These are phyloP conservation scores for Drosophila neotestacea DNA, from an alignment of 2,888 invertebrate species.

Conservation along the genomic window DNA sequence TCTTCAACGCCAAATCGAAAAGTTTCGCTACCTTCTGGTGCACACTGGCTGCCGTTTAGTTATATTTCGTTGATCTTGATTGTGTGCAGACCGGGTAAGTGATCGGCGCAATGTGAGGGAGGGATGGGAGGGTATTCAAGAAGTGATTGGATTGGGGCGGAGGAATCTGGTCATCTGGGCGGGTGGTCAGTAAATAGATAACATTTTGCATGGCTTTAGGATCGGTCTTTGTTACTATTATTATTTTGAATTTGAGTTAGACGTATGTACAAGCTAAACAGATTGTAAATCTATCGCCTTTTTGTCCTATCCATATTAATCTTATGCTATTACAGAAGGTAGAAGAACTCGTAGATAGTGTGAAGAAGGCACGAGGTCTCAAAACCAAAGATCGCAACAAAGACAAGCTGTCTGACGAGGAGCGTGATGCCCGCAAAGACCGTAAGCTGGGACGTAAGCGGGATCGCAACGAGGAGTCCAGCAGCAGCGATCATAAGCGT, in stretches of 20 bases:
- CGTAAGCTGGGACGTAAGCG: slow-evolving; percentile 92
- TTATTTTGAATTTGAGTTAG: slow-evolving; percentile 2
- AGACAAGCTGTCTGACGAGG: slow-evolving; percentile 90
- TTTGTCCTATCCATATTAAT: slow-evolving; percentile 41
- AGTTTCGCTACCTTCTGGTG: slow-evolving; percentile 26
- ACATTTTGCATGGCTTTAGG: slow-evolving; percentile 9
- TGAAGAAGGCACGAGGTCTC: slow-evolving; percentile 84
- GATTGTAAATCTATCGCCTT: slow-evolving; percentile 4
- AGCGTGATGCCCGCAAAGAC: slow-evolving; percentile 92
- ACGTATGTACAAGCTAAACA: slow-evolving; percentile 4
- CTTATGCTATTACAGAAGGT: slow-evolving; percentile 81
- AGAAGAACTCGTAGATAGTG: slow-evolving; percentile 82
- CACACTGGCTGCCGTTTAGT: slow-evolving; percentile 60
- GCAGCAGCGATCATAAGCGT: slow-evolving; percentile 90
- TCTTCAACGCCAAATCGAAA: slow-evolving; percentile 22
- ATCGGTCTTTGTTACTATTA: slow-evolving; percentile 5
- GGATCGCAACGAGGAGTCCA: slow-evolving; percentile 91
- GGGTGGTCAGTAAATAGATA: slow-evolving; percentile 1
- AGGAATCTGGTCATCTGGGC: not conserved
- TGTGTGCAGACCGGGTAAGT: slow-evolving; percentile 64
- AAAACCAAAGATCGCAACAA: slow-evolving; percentile 87
- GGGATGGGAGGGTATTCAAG: slow-evolving; percentile 31
- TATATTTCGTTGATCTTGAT: slow-evolving; percentile 67
- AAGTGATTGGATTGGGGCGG: slow-evolving; percentile 11
- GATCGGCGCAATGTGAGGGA: slow-evolving; percentile 39